phyloP scores from a whole-genome alignment of 2,113 vertebrate species.

The Seriola quinqueradiata region DNA sequence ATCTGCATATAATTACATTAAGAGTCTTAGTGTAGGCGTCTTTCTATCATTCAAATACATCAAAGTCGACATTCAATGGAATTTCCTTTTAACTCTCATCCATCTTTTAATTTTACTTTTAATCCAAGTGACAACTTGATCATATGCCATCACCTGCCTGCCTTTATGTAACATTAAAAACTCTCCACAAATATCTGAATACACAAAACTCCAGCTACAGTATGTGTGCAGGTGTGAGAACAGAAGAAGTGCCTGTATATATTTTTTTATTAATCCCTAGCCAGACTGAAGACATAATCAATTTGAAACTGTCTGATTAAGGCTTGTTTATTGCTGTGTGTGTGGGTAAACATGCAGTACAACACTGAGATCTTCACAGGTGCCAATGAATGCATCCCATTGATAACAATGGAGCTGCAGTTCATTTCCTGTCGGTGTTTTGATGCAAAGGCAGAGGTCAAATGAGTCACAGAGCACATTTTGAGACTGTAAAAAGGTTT shows the following conservation, averaged over 20 bases:
- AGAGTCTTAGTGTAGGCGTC: not conserved
- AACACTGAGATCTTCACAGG: not conserved
- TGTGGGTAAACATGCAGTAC: not conserved
- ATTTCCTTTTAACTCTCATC: conserved; percentile 34
- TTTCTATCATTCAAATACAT: conserved; percentile 42
- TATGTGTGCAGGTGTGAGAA: not conserved
- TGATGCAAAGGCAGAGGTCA: too few relatives aligned
- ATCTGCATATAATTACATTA: conserved; percentile 43
- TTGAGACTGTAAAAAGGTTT: not conserved
- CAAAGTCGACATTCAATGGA: conserved; percentile 46
- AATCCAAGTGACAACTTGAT: conserved; percentile 34
- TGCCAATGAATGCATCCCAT: conserved; percentile 1
- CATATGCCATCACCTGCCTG: conserved; percentile 10
- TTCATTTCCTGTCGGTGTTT: too few relatives aligned
- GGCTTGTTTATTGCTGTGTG: not conserved
- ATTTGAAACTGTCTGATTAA: not conserved
- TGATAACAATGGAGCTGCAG: not conserved
- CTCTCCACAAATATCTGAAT: not conserved
- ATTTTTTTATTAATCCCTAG: not conserved
- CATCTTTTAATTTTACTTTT: conserved; percentile 32
- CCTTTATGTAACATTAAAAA: not conserved
- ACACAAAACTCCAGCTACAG: not conserved
- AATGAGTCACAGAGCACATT: not conserved
- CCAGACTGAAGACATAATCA: too few relatives aligned
- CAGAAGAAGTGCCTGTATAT: not conserved